phyloP scores from a whole-genome alignment of 2,888 invertebrate species.

The Trachelus tabidus region DNA sequence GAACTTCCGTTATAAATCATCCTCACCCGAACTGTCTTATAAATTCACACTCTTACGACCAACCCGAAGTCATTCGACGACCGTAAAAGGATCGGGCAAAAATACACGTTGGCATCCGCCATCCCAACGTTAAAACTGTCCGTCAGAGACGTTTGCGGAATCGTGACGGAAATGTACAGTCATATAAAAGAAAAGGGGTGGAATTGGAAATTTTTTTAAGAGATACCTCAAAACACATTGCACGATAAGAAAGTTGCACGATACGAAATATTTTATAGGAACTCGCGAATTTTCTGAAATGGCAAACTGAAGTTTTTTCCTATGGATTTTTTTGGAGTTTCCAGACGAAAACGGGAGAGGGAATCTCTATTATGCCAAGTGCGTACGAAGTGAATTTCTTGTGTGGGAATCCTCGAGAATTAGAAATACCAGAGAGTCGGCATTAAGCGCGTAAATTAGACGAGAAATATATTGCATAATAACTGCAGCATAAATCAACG shows the following conservation, averaged over 20 bases:
- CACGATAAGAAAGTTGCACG: neutral
- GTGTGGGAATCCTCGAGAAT: neutral
- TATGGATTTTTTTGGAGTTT: neutral
- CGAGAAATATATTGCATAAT: constrained; percentile 27
- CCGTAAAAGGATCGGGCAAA: neutral
- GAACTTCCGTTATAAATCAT: constrained; percentile 2
- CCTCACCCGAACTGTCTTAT: neutral
- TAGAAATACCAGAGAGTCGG: neutral
- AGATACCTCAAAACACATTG: neutral
- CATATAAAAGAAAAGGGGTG: neutral
- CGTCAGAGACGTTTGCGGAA: neutral
- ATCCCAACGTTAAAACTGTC: neutral
- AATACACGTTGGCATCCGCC: neutral
- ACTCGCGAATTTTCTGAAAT: neutral
- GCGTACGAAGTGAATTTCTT: neutral
- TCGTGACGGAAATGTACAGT: neutral
- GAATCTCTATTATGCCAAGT: neutral
- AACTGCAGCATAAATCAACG: constrained; percentile 30
- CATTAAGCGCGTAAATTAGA: constrained; percentile 21
- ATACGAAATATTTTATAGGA: neutral
- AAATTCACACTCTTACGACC: neutral
- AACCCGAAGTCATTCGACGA: neutral
- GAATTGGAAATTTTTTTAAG: neutral
- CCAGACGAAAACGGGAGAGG: neutral
- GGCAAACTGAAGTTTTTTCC: neutral